A percentile compares a stretch with the other conserved stretches of the same genome.
phyloP scores from a whole-genome alignment of 1,140 invertebrate species.

The Babylonia areolata region DNA sequence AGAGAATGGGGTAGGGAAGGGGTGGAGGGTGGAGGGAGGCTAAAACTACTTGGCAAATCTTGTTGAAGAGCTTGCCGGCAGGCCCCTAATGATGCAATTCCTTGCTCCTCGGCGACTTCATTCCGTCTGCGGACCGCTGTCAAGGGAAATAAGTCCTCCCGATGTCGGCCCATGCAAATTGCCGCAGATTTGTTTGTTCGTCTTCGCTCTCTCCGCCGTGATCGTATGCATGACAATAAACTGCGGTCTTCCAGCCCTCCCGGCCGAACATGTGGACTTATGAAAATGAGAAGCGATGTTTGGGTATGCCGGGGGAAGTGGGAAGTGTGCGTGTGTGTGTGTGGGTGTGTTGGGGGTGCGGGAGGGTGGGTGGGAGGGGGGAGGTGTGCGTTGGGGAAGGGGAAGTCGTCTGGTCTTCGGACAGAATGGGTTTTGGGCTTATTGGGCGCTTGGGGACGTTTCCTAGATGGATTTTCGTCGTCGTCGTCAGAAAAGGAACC shows the following conservation, averaged over 20 bases:
- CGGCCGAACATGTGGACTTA: not conserved
- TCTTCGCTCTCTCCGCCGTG: not conserved
- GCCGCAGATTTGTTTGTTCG: constrained; percentile 30
- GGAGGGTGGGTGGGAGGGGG: too few relatives aligned
- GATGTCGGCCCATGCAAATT: not conserved
- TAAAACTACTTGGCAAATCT: not conserved
- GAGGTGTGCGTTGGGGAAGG: too few relatives aligned
- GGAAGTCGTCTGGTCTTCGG: too few relatives aligned
- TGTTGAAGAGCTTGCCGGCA: not conserved
- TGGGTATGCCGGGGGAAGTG: not conserved
- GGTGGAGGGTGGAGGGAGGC: too few relatives aligned
- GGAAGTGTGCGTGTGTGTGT: not conserved
- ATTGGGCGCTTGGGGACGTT: too few relatives aligned
- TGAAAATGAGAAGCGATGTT: constrained; percentile 10
- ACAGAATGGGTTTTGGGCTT: too few relatives aligned
- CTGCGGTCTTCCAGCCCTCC: not conserved
- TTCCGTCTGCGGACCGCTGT: not conserved
- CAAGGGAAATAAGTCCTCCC: constrained; percentile 11
- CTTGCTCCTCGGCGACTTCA: constrained; percentile 5
- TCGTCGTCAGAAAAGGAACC: too few relatives aligned
- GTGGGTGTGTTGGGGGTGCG: too few relatives aligned
- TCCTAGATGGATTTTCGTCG: too few relatives aligned
- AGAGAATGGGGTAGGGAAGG: too few relatives aligned
- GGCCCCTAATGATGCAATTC: not conserved
- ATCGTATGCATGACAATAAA: constrained; percentile 31